A percentile compares a stretch with the other conserved stretches of the same genome.
These are phyloP conservation scores for Umimayanthus chanpuru DNA, from an alignment of 92 coral and sea anemone genomes.

Conservation along the genomic window DNA sequence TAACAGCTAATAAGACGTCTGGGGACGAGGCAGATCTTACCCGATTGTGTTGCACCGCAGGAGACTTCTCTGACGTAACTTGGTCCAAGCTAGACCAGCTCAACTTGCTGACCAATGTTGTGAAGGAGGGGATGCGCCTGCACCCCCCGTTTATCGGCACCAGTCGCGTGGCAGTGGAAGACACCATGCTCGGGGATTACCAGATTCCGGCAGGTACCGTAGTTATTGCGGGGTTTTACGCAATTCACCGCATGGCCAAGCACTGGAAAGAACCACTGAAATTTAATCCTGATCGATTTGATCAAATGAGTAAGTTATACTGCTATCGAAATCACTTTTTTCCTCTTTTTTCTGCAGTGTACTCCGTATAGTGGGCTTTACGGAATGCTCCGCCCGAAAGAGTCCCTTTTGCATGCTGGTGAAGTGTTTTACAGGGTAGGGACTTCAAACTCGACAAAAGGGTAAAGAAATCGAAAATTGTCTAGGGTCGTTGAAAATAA, in stretches of 20 bases:
- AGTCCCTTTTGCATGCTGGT: neutral
- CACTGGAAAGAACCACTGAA: constrained; percentile 66
- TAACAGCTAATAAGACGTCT: too few species aligned
- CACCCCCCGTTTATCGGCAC: constrained; percentile 66
- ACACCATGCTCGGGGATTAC: constrained; percentile 63
- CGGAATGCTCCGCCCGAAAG: neutral
- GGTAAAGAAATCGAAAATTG: too few species aligned
- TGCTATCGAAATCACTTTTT: neutral
- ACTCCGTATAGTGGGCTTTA: neutral
- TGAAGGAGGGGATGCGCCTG: constrained; percentile 72
- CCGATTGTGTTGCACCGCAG: neutral
- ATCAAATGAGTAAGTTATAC: constrained; percentile 54
- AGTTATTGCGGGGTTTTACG: constrained; percentile 49
- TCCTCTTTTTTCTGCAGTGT: too few species aligned
- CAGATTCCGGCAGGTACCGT: constrained; percentile 60
- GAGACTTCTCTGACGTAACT: constrained; percentile 17
- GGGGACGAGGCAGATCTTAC: neutral
- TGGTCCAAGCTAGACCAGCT: constrained; percentile 32
- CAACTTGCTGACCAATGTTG: constrained; percentile 12
- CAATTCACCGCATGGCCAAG: constrained; percentile 53
- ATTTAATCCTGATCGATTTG: constrained; percentile 70
- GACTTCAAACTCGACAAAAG: too few species aligned
- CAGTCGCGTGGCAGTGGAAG: constrained; percentile 54
- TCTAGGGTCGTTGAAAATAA: too few species aligned
- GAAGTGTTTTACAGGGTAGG: too few species aligned